Evolutionary conservation across 2,888 invertebrate genomes (phyloP).

Genomic region (Hoplodrina ambigua): DNA sequence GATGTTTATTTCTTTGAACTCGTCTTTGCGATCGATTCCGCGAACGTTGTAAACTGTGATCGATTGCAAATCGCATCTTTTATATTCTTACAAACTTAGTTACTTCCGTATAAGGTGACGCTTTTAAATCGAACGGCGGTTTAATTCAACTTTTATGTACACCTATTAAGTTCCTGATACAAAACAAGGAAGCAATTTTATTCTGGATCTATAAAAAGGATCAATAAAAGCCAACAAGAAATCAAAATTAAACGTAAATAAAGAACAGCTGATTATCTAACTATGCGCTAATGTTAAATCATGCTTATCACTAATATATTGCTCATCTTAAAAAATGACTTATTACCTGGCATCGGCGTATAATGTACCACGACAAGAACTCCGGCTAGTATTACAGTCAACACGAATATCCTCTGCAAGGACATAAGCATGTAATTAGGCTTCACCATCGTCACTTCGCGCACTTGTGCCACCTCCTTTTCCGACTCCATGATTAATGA

Average conservation of each 20-base stretch:
- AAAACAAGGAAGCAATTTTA: background rate
- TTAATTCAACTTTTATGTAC: background rate
- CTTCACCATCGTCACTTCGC: constrained; percentile 75
- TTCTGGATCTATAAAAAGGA: background rate
- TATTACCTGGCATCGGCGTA: constrained; percentile 93
- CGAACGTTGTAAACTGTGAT: constrained; percentile 35
- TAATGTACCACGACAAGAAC: constrained; percentile 93
- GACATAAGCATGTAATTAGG: constrained; percentile 91
- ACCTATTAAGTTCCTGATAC: background rate
- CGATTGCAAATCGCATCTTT: constrained; percentile 26
- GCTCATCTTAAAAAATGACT: background rate
- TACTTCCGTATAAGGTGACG: constrained; percentile 13
- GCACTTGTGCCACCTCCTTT: constrained; percentile 72
- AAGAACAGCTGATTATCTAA: constrained; percentile 4
- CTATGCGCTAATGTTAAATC: background rate
- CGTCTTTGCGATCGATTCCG: constrained; percentile 31
- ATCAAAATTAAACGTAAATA: constrained; percentile 3
- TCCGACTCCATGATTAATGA: constrained; percentile 78
- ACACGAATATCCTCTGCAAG: constrained; percentile 92
- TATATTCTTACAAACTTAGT: constrained; percentile 13
- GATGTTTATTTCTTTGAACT: constrained; percentile 24
- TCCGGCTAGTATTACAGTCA: constrained; percentile 92
- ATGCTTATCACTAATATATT: background rate
- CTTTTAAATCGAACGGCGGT: constrained; percentile 3
- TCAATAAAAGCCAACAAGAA: background rate